These are phyloP conservation scores for Daktulosphaira vitifoliae DNA, from an alignment of 1,140 invertebrate genomes.

Conservation along the genomic window DNA sequence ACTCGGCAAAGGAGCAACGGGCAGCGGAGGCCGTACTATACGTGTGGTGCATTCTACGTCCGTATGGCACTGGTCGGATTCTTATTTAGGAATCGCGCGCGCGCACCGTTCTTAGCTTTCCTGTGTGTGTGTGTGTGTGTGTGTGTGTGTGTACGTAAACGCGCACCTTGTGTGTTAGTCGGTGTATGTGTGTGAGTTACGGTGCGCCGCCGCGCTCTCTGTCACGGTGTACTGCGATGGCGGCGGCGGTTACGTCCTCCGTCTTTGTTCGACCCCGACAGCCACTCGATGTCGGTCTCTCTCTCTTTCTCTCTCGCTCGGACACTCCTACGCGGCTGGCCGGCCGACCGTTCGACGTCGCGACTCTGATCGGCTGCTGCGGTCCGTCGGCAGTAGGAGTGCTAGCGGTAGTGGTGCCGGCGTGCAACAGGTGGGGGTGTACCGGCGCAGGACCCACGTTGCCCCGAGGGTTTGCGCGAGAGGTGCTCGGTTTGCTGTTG, in stretches of 20 bases:
- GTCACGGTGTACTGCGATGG: too few species aligned
- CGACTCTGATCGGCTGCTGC: too few species aligned
- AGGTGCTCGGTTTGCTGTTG: not conserved
- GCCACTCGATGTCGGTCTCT: not conserved
- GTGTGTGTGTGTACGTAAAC: not conserved
- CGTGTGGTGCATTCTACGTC: conserved; percentile 32
- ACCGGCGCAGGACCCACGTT: not conserved
- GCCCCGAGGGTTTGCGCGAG: conserved; percentile 8
- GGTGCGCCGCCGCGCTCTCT: not conserved
- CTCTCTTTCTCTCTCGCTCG: conserved; percentile 7
- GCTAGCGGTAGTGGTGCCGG: too few species aligned
- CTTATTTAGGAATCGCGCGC: conserved; percentile 33
- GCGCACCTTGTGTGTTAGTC: not conserved
- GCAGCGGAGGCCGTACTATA: conserved; percentile 10
- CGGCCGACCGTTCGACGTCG: not conserved
- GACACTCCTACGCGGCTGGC: not conserved
- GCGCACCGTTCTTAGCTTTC: not conserved
- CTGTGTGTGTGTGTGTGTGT: conserved; percentile 6
- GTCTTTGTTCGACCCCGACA: not conserved
- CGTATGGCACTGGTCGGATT: conserved; percentile 32
- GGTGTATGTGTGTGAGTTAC: conserved; percentile 1
- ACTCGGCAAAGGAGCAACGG: conserved; percentile 19
- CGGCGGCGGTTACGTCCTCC: not conserved
- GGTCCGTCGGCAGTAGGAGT: too few species aligned
- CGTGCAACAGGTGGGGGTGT: not conserved